Evolutionary conservation across 2,113 vertebrate genomes (phyloP), one percentile per base, ranked within the genome.

Genomic region (Macroglossus sobrinus): DNA sequence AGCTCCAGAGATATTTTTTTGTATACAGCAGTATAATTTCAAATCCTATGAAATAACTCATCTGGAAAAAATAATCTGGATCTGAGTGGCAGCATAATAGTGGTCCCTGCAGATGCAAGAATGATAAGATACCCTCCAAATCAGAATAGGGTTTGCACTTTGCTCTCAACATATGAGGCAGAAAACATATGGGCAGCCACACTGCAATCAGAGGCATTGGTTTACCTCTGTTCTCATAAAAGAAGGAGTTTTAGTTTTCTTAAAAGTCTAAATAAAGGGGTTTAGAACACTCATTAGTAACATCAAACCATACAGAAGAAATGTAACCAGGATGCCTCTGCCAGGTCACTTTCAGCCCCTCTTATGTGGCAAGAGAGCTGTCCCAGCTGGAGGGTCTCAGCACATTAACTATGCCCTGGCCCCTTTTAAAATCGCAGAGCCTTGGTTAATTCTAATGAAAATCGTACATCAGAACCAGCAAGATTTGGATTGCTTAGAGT

Each of bases 41-140:
- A 97, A 94, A 68, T 82, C 74, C 78, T 94, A 4, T 38, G 92
- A 82, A 93, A 78, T 55, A 89, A 95, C 24, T 96, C 18, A 97
- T 47, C 89, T 90, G 64, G 38, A 61, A 87, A 74, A 95, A 95
- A 92, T 92, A 57, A 57, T 84, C 88, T 96, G 59, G 4, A 91
- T 82, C 61, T 75, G 45, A 94, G 69, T 0, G 63, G 91, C 86
- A 96, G 90, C 68, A 68, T 87, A 92, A 86, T 84, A 22, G 26
- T 86, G n/a, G 86, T 15, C 76, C 35, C 68, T 63, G 61, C 57
- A 85, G 84, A 30, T 80, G 59, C 78, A 79, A 14, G 26, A 75
- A 14, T 33, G 79, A 82, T 80, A 35, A 92, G 63, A 47, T 68
- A 38, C 7, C 24, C 61, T 30, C 50, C 90, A 33, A 94, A 93